phyloP scores from a whole-genome alignment of 2,113 vertebrate genomes.

The Zingel zingel region DNA sequence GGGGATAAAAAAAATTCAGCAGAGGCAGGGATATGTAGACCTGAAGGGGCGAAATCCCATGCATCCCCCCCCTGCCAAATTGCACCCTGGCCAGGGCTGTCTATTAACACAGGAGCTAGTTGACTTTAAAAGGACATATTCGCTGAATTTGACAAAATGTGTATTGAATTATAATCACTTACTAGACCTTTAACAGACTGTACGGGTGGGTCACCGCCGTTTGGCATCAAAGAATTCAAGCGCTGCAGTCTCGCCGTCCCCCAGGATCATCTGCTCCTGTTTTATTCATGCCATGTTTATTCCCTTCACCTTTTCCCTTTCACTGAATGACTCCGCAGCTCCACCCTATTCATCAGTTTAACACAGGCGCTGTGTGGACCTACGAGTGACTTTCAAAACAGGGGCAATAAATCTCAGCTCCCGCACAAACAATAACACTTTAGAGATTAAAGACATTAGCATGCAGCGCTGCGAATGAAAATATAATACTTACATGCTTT shows the following conservation, averaged over 20 bases:
- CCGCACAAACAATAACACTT: conserved; percentile 43
- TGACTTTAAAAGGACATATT: too few species aligned
- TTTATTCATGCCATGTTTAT: conserved; percentile 58
- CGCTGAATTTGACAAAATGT: too few species aligned
- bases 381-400: conserved; percentile 60
- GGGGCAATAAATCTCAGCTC: conserved; percentile 52
- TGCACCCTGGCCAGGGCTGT: too few species aligned
- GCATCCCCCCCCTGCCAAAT: too few species aligned
- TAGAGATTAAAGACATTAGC: conserved; percentile 52
- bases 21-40: too few species aligned
- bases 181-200: background rate
- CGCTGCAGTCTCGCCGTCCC: conserved; percentile 14
- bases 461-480: background rate
- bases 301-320: conserved; percentile 32
- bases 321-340: conserved; percentile 13
- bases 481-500: background rate
- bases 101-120: too few species aligned
- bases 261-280: conserved; percentile 45
- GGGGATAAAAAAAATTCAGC: too few species aligned
- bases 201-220: background rate
- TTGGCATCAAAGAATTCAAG: conserved; percentile 15
- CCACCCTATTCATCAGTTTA: conserved; percentile 55
- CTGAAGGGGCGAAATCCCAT: too few species aligned
- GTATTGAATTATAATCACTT: too few species aligned
- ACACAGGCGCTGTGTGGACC: conserved; percentile 11